Conservation (phyloP, 2,888 invertebrate genomes). For the Diplazon laetatorius region DNA sequence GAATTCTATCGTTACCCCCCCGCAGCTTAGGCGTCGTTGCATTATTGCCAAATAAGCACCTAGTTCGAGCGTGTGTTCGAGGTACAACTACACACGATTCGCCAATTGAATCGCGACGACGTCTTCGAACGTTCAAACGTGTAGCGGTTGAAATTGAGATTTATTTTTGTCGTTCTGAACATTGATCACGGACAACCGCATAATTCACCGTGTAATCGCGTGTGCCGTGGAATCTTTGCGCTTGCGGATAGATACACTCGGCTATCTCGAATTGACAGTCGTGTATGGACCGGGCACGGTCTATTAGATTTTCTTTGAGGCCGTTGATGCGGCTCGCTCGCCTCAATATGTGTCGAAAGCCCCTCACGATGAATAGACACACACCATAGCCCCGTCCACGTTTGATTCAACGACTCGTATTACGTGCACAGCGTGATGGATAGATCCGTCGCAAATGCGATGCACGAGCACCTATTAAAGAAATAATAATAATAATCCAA, state of each 20-base stretch:
- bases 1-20: slow-evolving; percentile 33
- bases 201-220: too few relatives aligned
- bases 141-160: too few relatives aligned
- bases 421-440: slow-evolving; percentile 32
- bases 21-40: neutral
- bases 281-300: neutral
- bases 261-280: slow-evolving; percentile 32
- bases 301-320: slow-evolving; percentile 46
- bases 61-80: too few relatives aligned
- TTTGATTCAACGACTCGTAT: slow-evolving; percentile 34
- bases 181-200: too few relatives aligned
- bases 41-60: slow-evolving; percentile 2
- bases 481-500: neutral
- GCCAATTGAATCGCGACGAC: slow-evolving; percentile 31
- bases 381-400: slow-evolving; percentile 3
- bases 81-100: too few relatives aligned
- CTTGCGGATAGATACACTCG: too few relatives aligned
- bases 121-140: too few relatives aligned
- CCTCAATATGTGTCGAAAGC: slow-evolving; percentile 41
- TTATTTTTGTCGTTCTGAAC: too few relatives aligned
- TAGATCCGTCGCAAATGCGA: too few relatives aligned
- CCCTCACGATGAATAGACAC: slow-evolving; percentile 22
- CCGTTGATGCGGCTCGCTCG: slow-evolving; percentile 39
- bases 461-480: neutral
- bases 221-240: too few relatives aligned